These are phyloP conservation scores for Clarias macrocephalus DNA, from an alignment of 2,113 vertebrate genomes.

Conservation along the genomic window DNA sequence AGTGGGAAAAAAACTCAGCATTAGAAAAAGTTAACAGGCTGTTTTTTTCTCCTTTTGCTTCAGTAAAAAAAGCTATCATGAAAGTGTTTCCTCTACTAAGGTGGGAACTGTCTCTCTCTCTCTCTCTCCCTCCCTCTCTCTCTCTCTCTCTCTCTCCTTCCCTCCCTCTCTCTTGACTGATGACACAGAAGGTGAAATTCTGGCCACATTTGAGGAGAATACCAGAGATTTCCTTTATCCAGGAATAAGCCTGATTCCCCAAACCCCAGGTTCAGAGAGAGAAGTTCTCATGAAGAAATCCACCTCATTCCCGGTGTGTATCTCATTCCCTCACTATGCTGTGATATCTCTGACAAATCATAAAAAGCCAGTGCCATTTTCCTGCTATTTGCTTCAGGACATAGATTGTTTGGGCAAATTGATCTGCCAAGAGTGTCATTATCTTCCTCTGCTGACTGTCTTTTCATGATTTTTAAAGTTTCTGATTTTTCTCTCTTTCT, in stretches of 20 bases:
- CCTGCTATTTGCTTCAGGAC: conserved; percentile 52
- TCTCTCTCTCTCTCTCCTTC: not conserved
- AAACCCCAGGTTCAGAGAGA: conserved; percentile 75
- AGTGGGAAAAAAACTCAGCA: not conserved
- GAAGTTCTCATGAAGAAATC: conserved; percentile 88
- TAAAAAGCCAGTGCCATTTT: conserved; percentile 54
- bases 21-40: not conserved
- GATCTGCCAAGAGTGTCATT: conserved; percentile 57
- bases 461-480: conserved; percentile 48
- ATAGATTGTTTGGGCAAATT: conserved; percentile 55
- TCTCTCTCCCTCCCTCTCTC: not conserved
- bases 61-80: not conserved
- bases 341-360: conserved; percentile 55
- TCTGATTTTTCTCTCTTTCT: conserved; percentile 38
- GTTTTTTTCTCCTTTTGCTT: not conserved
- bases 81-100: not conserved
- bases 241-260: conserved; percentile 72
- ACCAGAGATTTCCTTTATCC: conserved; percentile 90
- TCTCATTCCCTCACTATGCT: conserved; percentile 61
- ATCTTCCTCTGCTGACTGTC: conserved; percentile 50
- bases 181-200: conserved; percentile 79
- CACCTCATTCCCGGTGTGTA: conserved; percentile 77
- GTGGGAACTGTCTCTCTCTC: not conserved
- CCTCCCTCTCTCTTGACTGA: conserved; percentile 54
- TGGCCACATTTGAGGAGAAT: conserved; percentile 83